Percentiles rank a stretch among this genome's conserved stretches.
Conservation (phyloP, 2,888 invertebrate species). For the Platypus cylindrus region DNA sequence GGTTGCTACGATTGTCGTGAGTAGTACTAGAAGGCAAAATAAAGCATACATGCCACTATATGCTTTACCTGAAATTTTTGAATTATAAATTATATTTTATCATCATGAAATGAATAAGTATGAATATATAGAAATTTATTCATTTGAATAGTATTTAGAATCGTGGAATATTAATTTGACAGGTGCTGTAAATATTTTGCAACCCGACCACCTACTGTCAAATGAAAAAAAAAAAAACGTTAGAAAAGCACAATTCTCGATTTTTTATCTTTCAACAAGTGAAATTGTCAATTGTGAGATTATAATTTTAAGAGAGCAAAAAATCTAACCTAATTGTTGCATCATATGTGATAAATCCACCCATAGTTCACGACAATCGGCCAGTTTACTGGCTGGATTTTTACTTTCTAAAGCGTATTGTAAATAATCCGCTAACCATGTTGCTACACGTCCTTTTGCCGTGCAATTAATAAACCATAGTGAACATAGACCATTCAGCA, state of each 20-base stretch:
- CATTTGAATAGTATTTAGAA: too few relatives aligned
- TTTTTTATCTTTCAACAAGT: too few relatives aligned
- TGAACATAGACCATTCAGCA: constrained; percentile 59
- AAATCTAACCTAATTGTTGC: constrained; percentile 53
- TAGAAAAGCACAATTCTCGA: too few relatives aligned
- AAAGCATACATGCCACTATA: constrained; percentile 69
- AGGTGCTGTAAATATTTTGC: too few relatives aligned
- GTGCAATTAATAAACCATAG: constrained; percentile 45
- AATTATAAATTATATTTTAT: too few relatives aligned
- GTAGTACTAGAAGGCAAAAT: constrained; percentile 58
- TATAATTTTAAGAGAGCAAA: too few relatives aligned
- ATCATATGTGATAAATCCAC: constrained; percentile 65
- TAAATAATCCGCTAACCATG: constrained; percentile 49
- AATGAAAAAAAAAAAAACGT: too few relatives aligned
- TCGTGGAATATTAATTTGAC: too few relatives aligned
- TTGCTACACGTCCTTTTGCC: constrained; percentile 38
- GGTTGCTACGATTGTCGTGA: constrained; percentile 59
- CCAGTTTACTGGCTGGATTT: constrained; percentile 52
- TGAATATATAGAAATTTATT: too few relatives aligned
- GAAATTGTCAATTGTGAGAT: too few relatives aligned
- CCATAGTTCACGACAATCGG: constrained; percentile 48
- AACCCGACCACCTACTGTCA: too few relatives aligned
- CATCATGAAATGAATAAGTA: too few relatives aligned
- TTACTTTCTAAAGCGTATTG: constrained; percentile 49
- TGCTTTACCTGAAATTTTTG: constrained; percentile 45